These are phyloP conservation scores for Chiloscyllium punctatum DNA, from an alignment of 2,797 vertebrate genomes.

Conservation along the genomic window DNA sequence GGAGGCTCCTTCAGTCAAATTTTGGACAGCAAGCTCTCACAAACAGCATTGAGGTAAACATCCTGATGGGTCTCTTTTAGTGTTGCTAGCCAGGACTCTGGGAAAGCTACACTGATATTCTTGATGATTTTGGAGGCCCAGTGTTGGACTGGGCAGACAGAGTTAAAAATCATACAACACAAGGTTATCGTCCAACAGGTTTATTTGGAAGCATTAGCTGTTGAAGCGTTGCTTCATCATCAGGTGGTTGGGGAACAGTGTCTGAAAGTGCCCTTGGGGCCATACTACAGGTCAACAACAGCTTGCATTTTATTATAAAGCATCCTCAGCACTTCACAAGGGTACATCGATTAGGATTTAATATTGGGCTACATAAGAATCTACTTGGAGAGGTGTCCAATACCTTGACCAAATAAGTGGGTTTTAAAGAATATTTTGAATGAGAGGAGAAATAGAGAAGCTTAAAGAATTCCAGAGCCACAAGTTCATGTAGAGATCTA, in stretches of 20 bases:
- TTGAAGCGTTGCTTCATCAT: too few relatives aligned
- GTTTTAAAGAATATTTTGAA: background rate
- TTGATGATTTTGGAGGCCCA: too few relatives aligned
- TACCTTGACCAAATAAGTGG: background rate
- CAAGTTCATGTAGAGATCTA: too few relatives aligned
- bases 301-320: background rate
- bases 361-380: background rate
- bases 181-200: too few relatives aligned
- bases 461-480: background rate
- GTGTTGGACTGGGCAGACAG: too few relatives aligned
- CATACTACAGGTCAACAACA: background rate
- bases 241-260: too few relatives aligned
- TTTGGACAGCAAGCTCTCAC: background rate
- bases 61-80: background rate
- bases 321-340: background rate
- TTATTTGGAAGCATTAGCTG: too few relatives aligned
- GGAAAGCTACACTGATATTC: background rate
- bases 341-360: background rate
- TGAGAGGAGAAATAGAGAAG: background rate
- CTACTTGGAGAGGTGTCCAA: background rate
- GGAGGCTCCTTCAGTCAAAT: background rate
- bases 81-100: background rate
- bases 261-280: too few relatives aligned
- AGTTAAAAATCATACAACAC: too few relatives aligned
- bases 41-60: background rate